phyloP scores from a whole-genome alignment of 2,113 vertebrate genomes.

The Junco hyemalis region DNA sequence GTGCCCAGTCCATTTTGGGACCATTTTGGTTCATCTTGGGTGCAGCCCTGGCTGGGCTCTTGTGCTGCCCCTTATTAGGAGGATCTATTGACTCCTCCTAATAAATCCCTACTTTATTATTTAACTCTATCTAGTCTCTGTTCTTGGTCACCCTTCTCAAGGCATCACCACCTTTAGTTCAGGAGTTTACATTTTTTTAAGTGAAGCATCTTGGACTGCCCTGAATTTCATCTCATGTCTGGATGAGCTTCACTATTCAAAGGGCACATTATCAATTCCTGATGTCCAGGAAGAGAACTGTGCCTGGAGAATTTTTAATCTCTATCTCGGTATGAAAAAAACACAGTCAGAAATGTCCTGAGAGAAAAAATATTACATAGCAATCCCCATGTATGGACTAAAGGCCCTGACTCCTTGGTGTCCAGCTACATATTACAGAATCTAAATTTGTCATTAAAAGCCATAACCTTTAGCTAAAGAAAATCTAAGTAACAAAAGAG shows the following conservation, averaged over 20 bases:
- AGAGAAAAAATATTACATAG: neutral
- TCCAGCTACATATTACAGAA: neutral
- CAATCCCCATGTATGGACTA: neutral
- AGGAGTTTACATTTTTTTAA: neutral
- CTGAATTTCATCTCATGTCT: neutral
- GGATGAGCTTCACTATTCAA: neutral
- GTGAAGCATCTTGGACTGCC: neutral
- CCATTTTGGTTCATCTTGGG: neutral
- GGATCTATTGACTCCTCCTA: neutral
- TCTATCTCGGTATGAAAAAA: neutral
- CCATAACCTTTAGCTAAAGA: neutral
- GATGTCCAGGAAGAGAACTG: neutral
- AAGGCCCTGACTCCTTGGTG: neutral
- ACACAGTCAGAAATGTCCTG: neutral
- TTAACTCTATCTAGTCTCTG: neutral
- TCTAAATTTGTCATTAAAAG: neutral
- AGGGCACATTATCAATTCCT: neutral
- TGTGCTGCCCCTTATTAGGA: neutral
- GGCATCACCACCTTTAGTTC: neutral
- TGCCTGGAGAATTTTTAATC: neutral
- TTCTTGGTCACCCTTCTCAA: neutral
- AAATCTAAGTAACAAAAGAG: neutral
- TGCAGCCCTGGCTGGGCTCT: neutral
- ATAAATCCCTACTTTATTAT: neutral
- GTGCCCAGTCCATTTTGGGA: accelerated